phyloP scores from a whole-genome alignment of 2,797 vertebrate species.

The Scyliorhinus canicula region DNA sequence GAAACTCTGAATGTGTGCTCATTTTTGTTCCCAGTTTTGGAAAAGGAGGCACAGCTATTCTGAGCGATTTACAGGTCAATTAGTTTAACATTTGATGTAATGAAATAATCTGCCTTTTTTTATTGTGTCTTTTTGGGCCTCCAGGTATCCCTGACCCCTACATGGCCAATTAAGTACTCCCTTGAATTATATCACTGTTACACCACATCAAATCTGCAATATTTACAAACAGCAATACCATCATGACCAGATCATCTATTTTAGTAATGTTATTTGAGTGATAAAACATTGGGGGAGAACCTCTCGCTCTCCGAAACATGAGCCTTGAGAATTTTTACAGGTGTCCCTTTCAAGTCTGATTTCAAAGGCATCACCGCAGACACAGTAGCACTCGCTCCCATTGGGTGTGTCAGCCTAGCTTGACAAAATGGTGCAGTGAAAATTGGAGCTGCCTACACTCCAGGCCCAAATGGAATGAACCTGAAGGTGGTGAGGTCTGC shows the following conservation, averaged over 20 bases:
- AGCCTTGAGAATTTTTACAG: no score
- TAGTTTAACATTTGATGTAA: background rate
- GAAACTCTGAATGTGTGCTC: background rate
- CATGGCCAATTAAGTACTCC: no score
- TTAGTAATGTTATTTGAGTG: background rate
- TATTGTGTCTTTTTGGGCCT: background rate
- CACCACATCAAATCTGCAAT: no score
- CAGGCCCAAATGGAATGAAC: background rate
- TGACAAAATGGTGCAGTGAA: background rate
- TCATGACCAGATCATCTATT: background rate
- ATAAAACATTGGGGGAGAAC: background rate
- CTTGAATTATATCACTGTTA: no score
- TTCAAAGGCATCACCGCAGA: background rate
- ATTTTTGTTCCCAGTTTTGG: background rate
- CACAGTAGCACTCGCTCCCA: background rate
- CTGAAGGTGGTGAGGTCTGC: background rate
- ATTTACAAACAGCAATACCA: background rate
- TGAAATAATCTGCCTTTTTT: background rate
- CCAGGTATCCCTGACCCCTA: no score
- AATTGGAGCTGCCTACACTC: background rate
- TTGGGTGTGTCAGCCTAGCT: background rate
- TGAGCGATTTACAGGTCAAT: background rate
- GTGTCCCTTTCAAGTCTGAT: background rate
- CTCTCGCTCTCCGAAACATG: background rate
- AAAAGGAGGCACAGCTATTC: background rate